phyloP scores from a whole-genome alignment of 2,797 vertebrate genomes.

The Enteromius radiatus region DNA sequence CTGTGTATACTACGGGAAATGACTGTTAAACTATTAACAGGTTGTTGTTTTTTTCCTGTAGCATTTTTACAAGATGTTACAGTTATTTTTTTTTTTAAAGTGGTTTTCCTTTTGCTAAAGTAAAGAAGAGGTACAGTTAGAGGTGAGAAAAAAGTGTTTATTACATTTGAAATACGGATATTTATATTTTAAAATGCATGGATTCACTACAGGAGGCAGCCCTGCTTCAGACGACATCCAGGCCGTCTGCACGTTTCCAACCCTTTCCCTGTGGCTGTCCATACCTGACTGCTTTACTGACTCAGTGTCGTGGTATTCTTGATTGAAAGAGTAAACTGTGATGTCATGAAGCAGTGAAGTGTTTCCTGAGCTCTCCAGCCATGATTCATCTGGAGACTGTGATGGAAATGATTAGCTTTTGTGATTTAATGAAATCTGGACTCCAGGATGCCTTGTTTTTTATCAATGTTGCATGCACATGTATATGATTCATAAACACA shows the following conservation, averaged over 20 bases:
- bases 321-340: neutral
- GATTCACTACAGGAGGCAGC: constrained; percentile 37
- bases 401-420: neutral
- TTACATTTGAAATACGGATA: no score
- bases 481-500: neutral
- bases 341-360: neutral
- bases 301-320: neutral
- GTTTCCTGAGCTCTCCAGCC: neutral
- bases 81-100: no score
- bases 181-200: no score
- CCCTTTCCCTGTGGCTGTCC: constrained; percentile 23
- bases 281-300: constrained; percentile 39
- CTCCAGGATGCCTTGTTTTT: neutral
- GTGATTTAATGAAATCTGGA: neutral
- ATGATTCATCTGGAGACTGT: neutral
- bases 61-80: no score
- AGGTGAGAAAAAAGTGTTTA: no score
- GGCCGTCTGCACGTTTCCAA: constrained; percentile 42
- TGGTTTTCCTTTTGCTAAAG: no score
- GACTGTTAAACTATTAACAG: no score
- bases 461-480: neutral
- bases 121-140: no score
- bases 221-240: constrained; percentile 72
- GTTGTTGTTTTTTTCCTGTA: no score
- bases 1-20: no score